Conservation (phyloP, 2,888 invertebrate genomes). For the Perizoma flavofasciatum region DNA sequence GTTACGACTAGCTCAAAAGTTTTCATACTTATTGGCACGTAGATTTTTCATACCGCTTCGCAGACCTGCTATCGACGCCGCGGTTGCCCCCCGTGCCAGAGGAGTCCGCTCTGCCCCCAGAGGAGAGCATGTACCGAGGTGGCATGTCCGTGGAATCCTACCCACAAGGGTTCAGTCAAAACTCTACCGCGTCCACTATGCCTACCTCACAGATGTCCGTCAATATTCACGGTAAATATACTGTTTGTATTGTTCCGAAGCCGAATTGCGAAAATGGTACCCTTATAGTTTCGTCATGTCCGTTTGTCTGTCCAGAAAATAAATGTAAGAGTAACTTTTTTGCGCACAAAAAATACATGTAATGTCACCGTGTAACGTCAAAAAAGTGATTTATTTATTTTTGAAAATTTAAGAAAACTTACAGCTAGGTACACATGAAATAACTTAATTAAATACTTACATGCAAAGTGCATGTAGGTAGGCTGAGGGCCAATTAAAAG, state of each 20-base stretch:
- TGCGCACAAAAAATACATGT: no score
- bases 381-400: no score
- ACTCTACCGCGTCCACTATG: slow-evolving; percentile 61
- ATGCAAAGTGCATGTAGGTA: no score
- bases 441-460: no score
- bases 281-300: no score
- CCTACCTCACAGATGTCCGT: slow-evolving; percentile 73
- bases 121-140: slow-evolving; percentile 79
- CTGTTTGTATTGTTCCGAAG: background rate
- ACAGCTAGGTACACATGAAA: no score
- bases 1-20: background rate
- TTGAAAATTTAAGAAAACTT: no score
- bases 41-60: slow-evolving; percentile 30
- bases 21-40: slow-evolving; percentile 15
- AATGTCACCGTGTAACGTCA: no score
- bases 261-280: no score
- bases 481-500: no score
- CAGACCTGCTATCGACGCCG: slow-evolving; percentile 70
- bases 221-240: slow-evolving; percentile 62
- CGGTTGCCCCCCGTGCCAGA: slow-evolving; percentile 86
- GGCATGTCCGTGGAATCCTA: slow-evolving; percentile 74
- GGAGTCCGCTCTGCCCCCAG: slow-evolving; percentile 76
- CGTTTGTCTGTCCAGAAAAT: no score
- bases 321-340: no score
- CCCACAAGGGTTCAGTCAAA: slow-evolving; percentile 62